Evolutionary conservation across 2,797 vertebrate species (phyloP), one percentile per base, ranked within the genome.

Genomic region (Gymnopithys bicolor): DNA sequence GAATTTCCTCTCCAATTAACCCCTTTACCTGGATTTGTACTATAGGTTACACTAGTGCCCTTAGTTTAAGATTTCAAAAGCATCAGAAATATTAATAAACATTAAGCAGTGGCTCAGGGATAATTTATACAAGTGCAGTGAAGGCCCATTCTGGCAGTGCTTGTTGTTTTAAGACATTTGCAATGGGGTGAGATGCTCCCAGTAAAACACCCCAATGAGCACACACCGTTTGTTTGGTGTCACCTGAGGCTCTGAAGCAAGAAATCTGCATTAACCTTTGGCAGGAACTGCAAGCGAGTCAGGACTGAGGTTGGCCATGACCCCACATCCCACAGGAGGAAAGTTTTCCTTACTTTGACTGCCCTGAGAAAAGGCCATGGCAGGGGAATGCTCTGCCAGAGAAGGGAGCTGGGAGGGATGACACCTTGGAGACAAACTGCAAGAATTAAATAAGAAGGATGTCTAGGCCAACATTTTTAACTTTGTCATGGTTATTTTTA

Each of bases 261-360:
- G 82, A 83, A 71, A 74, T 21, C 37, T 90, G 63, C 83, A 77
- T 84, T 37, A 73, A 88, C 28, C 22, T 73, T 73, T 79, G 83
- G 69, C 87, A 92, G 49, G 37, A 79, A 56, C 1, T 70, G 25
- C 9, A 6, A 41, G 53, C 13, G 46, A 88, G 55, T 60, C 51
- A 68, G 7, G 1, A 43, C 1, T 0, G 4, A n/a, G 45, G 25
- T 10, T 73, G 33, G 48, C 37, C n/a, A 7, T 1, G 3, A 67
- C 52, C 46, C 41, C 2, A 4, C 0, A 0, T 33, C 30, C 68
- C 30, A 8, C 6, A 13, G 43, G 39, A 79, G 35, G 25, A 60
- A 84, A 67, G 25, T 70, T 77, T 62, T 18, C 74, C 35, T 69
- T 45, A 27, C 22, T 77, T 43, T 35, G 30, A 7, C 32, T 76